Conservation (phyloP, 1,140 invertebrate genomes). For the Drosophila jambulina region DNA sequence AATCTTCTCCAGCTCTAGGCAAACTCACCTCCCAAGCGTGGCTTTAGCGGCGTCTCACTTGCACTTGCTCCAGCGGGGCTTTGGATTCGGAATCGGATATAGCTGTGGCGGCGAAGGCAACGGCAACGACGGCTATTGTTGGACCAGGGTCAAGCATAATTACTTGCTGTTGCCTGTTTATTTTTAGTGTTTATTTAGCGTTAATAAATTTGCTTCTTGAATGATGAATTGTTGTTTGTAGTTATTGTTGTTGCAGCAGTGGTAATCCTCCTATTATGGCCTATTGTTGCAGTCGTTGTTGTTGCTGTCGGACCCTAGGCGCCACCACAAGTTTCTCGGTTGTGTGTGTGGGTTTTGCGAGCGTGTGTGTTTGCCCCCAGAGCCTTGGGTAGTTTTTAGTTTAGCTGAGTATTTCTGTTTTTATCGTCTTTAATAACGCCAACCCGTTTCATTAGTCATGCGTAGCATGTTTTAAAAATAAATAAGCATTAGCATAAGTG, state of each 20-base stretch:
- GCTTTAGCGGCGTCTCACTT: slow-evolving; percentile 36
- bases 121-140: slow-evolving; percentile 60
- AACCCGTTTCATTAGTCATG: slow-evolving; percentile 73
- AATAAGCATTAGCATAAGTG: slow-evolving; percentile 41
- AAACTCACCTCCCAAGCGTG: slow-evolving; percentile 58
- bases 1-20: slow-evolving; percentile 24
- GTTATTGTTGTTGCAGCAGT: slow-evolving; percentile 12
- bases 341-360: slow-evolving; percentile 18
- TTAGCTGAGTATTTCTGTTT: slow-evolving; percentile 40
- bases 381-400: slow-evolving; percentile 40
- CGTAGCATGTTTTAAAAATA: slow-evolving; percentile 63
- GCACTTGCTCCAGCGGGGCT: slow-evolving; percentile 31
- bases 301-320: slow-evolving; percentile 34
- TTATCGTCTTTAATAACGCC: slow-evolving; percentile 49
- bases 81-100: slow-evolving; percentile 48
- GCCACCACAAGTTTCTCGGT: slow-evolving; percentile 40
- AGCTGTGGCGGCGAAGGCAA: slow-evolving; percentile 16
- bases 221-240: slow-evolving; percentile 44
- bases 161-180: slow-evolving; percentile 64
- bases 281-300: slow-evolving; percentile 21
- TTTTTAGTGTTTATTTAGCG: slow-evolving; percentile 74
- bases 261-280: slow-evolving; percentile 40
- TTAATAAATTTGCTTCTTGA: slow-evolving; percentile 67
- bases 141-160: slow-evolving; percentile 82
- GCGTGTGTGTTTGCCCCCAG: slow-evolving; percentile 4